phyloP scores from a whole-genome alignment of 2,113 vertebrate genomes.

The Pangasianodon gigas region DNA sequence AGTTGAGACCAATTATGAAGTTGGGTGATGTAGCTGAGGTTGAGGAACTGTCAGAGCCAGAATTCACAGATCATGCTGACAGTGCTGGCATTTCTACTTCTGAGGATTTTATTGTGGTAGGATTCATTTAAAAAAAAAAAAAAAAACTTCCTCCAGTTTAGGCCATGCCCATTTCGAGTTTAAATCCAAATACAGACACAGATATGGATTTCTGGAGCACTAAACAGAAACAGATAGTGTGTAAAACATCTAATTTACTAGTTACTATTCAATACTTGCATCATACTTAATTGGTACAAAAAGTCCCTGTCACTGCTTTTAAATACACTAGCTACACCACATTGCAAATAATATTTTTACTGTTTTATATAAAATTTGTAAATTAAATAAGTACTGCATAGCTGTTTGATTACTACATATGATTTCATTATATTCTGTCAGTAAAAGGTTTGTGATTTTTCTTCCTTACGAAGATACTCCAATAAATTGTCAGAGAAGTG shows the following conservation, averaged over 20 bases:
- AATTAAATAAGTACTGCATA: background rate
- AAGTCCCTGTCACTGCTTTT: background rate
- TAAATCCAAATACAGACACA: background rate
- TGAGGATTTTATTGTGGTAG: background rate
- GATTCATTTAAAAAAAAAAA: background rate
- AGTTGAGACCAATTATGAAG: too few species aligned
- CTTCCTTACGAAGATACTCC: background rate
- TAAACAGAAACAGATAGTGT: background rate
- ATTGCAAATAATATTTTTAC: background rate
- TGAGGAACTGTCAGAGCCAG: background rate
- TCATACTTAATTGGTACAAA: background rate
- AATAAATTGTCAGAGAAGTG: background rate
- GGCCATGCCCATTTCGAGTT: background rate
- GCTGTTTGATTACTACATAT: background rate
- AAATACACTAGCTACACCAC: background rate
- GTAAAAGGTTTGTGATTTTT: background rate
- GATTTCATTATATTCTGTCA: background rate
- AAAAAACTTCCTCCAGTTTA: background rate
- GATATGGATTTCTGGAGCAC: background rate
- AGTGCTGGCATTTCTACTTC: too few species aligned
- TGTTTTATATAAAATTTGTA: too few species aligned
- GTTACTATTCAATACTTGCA: too few species aligned
- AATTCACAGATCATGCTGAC: background rate
- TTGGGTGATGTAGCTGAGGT: too few species aligned
- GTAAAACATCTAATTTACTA: background rate